Evolutionary conservation across 2,797 vertebrate genomes (phyloP), one percentile per base, ranked within the genome.

Genomic region (Epinephelus malabaricus): DNA sequence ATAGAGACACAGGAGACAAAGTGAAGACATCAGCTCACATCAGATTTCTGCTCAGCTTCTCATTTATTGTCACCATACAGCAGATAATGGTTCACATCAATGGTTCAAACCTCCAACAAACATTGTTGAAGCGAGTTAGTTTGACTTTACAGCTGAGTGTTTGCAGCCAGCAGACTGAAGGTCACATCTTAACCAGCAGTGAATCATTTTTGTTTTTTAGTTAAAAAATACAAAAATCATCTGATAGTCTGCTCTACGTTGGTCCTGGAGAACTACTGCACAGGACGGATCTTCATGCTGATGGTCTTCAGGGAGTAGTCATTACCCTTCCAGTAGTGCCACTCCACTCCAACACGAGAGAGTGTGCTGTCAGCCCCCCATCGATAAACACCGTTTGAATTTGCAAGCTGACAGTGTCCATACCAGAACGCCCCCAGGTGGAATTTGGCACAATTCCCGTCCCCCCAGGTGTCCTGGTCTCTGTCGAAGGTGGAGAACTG

Each of bases 211-310:
- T 34, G 6, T 34, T 34, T 34, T 34, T 34, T 34, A 34, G 34
- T 30, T 30, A 17, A 46, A 46, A 5, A 46, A 46, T 17, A 5
- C 17, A 34, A 5, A 38, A 11, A n/a, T 19, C 64, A 38, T 10
- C 65, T 25, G 34, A 40, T 55, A 0, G 45, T 23, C 46, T 70
- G 63, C 34, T 69, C 46, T 38, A 5, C 1, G 21, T 15, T 30
- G 21, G 38, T 70, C 13, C 72, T 58, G 56, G 19, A 62, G 49
- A 21, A 30, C 43, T 60, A 87, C 14, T 65, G 18, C 59, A 55
- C 40, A 21, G 80, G 78, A 14, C 78, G 78, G 51, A 85, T 81
- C 80, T 79, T 85, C 75, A 88, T 81, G 60, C 71, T 81, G 67
- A 83, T 62, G 53, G 15, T 0, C 72, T 81, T 88, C 69, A 88